Evolutionary conservation across 2,797 vertebrate species (phyloP), one percentile per base, ranked within the genome.

Genomic region (Columba guinea): DNA sequence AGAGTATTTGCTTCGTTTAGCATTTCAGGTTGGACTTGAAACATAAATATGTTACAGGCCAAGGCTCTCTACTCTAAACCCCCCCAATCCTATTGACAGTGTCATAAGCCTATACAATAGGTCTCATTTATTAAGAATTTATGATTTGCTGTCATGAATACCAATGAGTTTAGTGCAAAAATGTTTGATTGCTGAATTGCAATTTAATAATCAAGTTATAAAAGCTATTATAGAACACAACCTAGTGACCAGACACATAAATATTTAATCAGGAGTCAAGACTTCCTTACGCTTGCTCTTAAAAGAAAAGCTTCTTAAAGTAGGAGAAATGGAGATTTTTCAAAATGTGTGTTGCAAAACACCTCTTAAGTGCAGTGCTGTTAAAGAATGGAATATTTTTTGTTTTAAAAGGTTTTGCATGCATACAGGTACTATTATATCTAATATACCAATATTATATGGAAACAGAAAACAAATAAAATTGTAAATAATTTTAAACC

Each of bases 181-280:
- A 78, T 82, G 34, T 87, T 95, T 96, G 77, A 89, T 62, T 70
- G 27, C 46, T 90, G 85, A 92, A 77, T 60, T 80, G 53, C 69
- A 96, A 86, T 96, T 96, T 97, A 96, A 95, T 90, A 96, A 94
- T 51, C 21, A 89, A 81, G 71, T 89, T 86, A 90, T 92, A 95
- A 97, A 94, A 94, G 34, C 32, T 90, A 46, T 75, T 89, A 84
- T 51, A 94, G 91, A 97, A 92, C 59, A 80, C 48, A 62, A 94
- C 75, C 74, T 87, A 63, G 14, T 83, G 59, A 58, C 56, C 58
- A 96, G 73, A 59, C 30, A 71, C 7, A 41, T 94, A 80, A 95
- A 96, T 97, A 96, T 95, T 97, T 97, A 96, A 95, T 85, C 52
- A 95, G 34, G 35, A 89, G 26, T 95, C 94, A 87, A 95, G 94